phyloP scores from a whole-genome alignment of 2,888 invertebrate genomes.

The Synergus umbraculus region DNA sequence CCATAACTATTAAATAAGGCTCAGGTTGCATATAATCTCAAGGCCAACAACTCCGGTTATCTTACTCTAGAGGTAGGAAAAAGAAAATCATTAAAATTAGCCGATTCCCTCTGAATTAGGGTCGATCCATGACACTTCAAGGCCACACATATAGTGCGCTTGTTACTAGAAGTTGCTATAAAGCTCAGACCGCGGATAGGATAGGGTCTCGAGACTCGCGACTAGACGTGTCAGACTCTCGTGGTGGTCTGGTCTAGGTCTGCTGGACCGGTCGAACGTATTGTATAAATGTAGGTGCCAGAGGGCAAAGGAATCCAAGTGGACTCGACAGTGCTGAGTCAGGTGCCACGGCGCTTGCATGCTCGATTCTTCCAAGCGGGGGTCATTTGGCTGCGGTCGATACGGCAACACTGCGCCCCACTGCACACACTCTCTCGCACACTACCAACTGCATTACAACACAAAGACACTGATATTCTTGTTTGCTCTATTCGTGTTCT shows the following conservation, averaged over 20 bases:
- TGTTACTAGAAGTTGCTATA: not conserved
- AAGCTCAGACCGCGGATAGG: not conserved
- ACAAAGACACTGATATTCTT: constrained; percentile 47
- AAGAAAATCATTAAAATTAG: not conserved
- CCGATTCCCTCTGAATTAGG: not conserved
- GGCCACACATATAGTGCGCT: not conserved
- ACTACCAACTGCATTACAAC: not conserved
- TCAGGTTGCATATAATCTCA: not conserved
- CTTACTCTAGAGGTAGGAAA: not conserved
- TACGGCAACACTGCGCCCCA: constrained; percentile 75
- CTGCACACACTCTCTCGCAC: constrained; percentile 47
- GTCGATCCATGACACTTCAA: not conserved
- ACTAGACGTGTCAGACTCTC: not conserved
- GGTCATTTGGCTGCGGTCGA: constrained; percentile 70
- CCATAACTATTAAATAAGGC: not conserved
- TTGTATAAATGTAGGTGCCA: constrained; percentile 46
- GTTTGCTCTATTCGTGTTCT: constrained; percentile 47
- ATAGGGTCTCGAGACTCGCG: not conserved
- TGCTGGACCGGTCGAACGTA: constrained; percentile 43
- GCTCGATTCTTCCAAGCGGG: constrained; percentile 50
- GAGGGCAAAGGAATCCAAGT: constrained; percentile 56
- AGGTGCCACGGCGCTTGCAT: constrained; percentile 57
- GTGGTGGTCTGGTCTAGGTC: constrained; percentile 61
- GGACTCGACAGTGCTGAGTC: constrained; percentile 61
- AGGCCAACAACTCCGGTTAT: not conserved